Conservation (phyloP, 2,888 invertebrate genomes). For the Lathronympha strigana region DNA sequence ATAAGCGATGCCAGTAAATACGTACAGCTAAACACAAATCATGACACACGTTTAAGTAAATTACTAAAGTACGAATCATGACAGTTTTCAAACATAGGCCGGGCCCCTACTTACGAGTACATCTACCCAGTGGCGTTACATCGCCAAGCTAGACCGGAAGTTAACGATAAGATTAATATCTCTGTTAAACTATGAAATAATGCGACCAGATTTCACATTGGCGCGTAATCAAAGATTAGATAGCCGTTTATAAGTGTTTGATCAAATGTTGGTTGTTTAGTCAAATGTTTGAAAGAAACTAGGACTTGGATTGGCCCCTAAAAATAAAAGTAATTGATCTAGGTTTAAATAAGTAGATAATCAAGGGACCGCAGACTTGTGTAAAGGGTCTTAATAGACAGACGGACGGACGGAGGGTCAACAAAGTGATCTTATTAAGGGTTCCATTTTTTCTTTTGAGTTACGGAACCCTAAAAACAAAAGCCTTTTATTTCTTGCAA, state of each 20-base stretch:
- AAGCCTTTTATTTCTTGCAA: too few species aligned
- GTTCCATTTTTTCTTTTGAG: too few species aligned
- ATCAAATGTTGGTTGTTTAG: conserved; percentile 2
- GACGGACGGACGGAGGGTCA: too few species aligned
- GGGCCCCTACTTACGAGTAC: conserved; percentile 35
- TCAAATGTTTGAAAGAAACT: not conserved
- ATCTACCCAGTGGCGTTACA: conserved; percentile 46
- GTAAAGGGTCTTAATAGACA: too few species aligned
- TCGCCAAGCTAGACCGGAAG: conserved; percentile 44
- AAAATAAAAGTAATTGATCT: too few species aligned
- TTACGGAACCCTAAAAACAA: too few species aligned
- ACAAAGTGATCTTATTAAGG: too few species aligned
- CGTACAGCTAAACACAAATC: conserved; percentile 5
- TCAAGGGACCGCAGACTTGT: too few species aligned
- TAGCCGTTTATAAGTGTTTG: conserved; percentile 11
- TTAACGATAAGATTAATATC: conserved; percentile 47
- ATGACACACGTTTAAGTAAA: conserved; percentile 16
- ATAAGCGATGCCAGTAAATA: too few species aligned
- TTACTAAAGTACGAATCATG: conserved; percentile 16
- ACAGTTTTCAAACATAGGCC: conserved; percentile 12
- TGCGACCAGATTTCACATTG: conserved; percentile 21
- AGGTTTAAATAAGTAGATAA: too few species aligned
- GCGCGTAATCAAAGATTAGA: conserved; percentile 21
- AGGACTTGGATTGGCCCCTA: too few species aligned
- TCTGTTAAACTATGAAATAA: conserved; percentile 38